phyloP scores from a whole-genome alignment of 2,797 vertebrate species.

The Anabacerthia variegaticeps region DNA sequence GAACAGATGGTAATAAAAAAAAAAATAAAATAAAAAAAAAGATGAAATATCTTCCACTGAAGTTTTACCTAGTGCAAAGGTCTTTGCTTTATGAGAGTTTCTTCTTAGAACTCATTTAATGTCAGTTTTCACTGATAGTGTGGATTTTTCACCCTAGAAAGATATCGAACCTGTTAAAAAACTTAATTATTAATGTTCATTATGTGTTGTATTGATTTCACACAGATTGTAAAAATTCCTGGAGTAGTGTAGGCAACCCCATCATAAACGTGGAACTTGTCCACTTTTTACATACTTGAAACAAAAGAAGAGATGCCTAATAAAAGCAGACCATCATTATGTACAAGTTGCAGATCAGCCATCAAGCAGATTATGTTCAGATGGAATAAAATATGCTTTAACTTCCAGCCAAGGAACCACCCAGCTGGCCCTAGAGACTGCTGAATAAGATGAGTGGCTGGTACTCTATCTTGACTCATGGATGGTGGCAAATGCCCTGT shows the following conservation, averaged over 20 bases:
- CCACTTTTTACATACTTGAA: background rate
- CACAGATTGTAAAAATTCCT: background rate
- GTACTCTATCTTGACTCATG: background rate
- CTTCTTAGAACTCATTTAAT: background rate
- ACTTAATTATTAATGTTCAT: background rate
- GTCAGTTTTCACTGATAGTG: background rate
- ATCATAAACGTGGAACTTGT: background rate
- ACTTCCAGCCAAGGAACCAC: background rate
- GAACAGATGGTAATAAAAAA: background rate
- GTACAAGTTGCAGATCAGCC: background rate
- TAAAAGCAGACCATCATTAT: background rate
- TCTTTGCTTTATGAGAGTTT: background rate
- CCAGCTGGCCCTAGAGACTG: background rate
- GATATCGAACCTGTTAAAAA: background rate
- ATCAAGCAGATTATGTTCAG: background rate
- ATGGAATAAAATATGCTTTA: background rate
- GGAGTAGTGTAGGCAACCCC: background rate
- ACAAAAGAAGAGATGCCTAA: background rate
- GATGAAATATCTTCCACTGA: background rate
- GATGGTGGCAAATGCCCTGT: background rate
- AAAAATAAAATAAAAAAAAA: background rate
- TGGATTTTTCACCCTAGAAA: background rate
- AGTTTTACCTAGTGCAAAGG: background rate
- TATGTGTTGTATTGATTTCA: background rate
- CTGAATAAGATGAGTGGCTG: background rate